Conservation (phyloP, 2,113 vertebrate species). For the Opisthocomus hoazin region DNA sequence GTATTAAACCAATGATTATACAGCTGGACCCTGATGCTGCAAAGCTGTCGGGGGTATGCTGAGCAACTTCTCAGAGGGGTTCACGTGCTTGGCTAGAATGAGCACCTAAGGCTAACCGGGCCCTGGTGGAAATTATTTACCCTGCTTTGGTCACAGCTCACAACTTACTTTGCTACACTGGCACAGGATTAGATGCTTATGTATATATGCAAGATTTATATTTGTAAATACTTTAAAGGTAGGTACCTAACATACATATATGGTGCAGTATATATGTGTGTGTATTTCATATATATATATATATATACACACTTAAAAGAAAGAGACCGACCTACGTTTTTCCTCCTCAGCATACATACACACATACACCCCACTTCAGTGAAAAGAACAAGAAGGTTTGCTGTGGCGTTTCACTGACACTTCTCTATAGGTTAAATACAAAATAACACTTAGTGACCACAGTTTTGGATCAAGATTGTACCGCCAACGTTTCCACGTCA, state of each 20-base stretch:
- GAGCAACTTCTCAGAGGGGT: neutral
- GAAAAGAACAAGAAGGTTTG: neutral
- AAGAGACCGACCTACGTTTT: neutral
- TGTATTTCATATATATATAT: accelerated
- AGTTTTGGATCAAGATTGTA: neutral
- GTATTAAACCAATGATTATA: neutral
- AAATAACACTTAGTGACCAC: neutral
- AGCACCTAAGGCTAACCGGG: neutral
- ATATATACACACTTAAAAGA: neutral
- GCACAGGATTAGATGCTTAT: neutral
- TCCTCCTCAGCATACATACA: neutral
- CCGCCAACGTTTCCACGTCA: neutral
- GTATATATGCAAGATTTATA: neutral
- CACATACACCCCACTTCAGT: neutral
- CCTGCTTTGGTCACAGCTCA: neutral
- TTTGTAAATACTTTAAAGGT: neutral
- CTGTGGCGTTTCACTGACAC: neutral
- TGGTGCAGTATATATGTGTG: accelerated
- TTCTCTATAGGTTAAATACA: neutral
- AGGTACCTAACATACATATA: neutral
- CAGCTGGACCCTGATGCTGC: neutral
- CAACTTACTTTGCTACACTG: neutral
- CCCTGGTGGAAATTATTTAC: neutral
- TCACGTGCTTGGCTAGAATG: neutral
- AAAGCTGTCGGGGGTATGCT: neutral